phyloP scores from a whole-genome alignment of 2,888 invertebrate species.

The Ceriagrion tenellum region DNA sequence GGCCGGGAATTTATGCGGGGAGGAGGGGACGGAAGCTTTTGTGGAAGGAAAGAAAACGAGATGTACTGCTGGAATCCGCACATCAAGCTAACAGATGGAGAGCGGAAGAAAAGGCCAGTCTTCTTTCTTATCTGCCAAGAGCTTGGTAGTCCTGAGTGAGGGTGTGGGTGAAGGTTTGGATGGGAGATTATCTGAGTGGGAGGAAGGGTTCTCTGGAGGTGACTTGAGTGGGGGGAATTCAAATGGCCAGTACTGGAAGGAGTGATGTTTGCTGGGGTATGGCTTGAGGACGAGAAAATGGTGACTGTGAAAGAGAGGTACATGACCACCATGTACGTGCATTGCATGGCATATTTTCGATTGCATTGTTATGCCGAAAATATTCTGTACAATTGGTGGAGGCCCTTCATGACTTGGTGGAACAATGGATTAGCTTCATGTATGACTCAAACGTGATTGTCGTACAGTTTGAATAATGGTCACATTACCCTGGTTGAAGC shows the following conservation, averaged over 20 bases:
- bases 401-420: too few relatives aligned
- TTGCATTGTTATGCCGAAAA: too few relatives aligned
- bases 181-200: background rate
- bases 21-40: background rate
- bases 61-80: constrained; percentile 1
- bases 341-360: too few relatives aligned
- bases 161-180: background rate
- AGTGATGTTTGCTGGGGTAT: background rate
- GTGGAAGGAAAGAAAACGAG: background rate
- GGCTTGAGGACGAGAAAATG: too few relatives aligned
- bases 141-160: background rate
- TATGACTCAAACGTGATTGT: too few relatives aligned
- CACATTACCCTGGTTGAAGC: too few relatives aligned
- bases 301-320: too few relatives aligned
- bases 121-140: background rate
- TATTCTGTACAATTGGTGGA: too few relatives aligned
- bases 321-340: too few relatives aligned
- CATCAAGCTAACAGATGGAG: constrained; percentile 37
- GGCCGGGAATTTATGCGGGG: background rate
- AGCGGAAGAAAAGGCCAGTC: background rate
- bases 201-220: background rate
- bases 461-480: too few relatives aligned
- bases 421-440: too few relatives aligned
- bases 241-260: background rate
- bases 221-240: background rate